These are phyloP conservation scores for Campoletis sonorensis DNA, from an alignment of 1,140 invertebrate genomes.

Conservation along the genomic window DNA sequence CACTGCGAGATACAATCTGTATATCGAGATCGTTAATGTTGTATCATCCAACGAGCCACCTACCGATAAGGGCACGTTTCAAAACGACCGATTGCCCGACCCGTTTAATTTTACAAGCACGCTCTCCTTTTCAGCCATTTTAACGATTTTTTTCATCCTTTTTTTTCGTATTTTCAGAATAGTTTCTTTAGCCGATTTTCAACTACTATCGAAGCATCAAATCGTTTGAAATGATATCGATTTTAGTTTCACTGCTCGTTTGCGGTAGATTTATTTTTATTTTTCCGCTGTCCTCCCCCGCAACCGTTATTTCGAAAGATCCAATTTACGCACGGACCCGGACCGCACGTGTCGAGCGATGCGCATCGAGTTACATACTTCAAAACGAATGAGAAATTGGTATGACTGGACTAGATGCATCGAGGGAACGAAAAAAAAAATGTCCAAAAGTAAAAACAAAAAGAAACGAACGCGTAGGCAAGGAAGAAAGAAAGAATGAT, in stretches of 20 bases:
- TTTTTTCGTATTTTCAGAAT: too few species aligned
- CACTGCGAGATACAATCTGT: neutral
- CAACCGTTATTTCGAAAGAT: neutral
- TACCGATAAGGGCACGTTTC: neutral
- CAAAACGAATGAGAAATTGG: neutral
- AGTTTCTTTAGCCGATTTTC: too few species aligned
- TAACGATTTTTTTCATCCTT: too few species aligned
- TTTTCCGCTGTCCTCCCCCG: neutral
- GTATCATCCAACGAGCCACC: neutral
- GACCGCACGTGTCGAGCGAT: neutral
- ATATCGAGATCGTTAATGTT: conserved; percentile 7
- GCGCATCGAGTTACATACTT: neutral
- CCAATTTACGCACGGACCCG: neutral
- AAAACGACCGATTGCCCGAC: neutral
- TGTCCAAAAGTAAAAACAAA: too few species aligned
- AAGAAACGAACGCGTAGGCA: neutral
- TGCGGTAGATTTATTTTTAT: neutral
- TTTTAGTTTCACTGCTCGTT: neutral
- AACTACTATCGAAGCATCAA: too few species aligned
- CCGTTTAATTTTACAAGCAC: neutral
- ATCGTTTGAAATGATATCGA: neutral
- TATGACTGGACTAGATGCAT: neutral
- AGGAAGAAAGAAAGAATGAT: neutral
- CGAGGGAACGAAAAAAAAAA: neutral
- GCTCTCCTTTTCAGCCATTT: neutral